These are phyloP conservation scores for Byasa hedistus DNA, from an alignment of 2,888 invertebrate species.

Conservation along the genomic window DNA sequence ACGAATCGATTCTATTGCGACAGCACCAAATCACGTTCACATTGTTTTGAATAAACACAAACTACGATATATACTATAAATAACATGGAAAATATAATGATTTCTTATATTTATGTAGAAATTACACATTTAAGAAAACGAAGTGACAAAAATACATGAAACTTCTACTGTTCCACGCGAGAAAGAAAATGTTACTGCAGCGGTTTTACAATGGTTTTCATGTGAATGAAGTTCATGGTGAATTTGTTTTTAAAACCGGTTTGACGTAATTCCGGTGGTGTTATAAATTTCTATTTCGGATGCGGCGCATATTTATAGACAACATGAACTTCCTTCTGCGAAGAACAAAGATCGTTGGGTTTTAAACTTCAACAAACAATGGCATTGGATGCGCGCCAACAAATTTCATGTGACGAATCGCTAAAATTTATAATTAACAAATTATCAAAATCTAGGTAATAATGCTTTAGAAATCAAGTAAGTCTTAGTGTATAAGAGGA, in stretches of 20 bases:
- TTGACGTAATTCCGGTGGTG: slow-evolving; percentile 23
- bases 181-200: not conserved
- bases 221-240: slow-evolving; percentile 2
- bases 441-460: too few relatives aligned
- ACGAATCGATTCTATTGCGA: not conserved
- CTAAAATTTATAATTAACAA: slow-evolving; percentile 1
- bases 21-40: not conserved
- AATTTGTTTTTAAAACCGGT: slow-evolving; percentile 25
- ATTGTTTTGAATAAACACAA: slow-evolving; percentile 1
- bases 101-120: not conserved
- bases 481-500: too few relatives aligned
- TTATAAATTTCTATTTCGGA: slow-evolving; percentile 27
- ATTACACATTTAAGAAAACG: too few relatives aligned
- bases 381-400: slow-evolving; percentile 19
- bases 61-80: not conserved
- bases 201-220: not conserved
- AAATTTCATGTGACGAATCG: slow-evolving; percentile 12
- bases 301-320: slow-evolving; percentile 24
- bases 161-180: too few relatives aligned
- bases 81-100: not conserved
- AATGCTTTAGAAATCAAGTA: too few relatives aligned
- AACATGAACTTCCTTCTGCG: slow-evolving; percentile 29
- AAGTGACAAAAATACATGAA: too few relatives aligned
- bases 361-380: slow-evolving; percentile 29
- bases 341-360: slow-evolving; percentile 27